These are phyloP conservation scores for Peromyscus attwateri DNA, from an alignment of 2,797 vertebrate genomes.

Conservation along the genomic window DNA sequence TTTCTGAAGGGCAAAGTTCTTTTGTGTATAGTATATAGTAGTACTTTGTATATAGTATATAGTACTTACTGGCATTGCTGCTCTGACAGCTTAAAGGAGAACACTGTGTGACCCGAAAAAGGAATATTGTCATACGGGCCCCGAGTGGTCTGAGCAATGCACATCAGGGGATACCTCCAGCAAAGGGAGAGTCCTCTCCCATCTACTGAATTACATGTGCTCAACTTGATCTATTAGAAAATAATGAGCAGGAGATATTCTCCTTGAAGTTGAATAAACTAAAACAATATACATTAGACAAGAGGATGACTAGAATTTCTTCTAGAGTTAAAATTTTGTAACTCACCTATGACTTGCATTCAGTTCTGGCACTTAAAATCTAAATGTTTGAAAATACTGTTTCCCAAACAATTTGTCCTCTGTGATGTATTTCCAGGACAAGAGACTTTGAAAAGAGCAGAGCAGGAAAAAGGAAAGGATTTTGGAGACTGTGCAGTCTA, in stretches of 20 bases:
- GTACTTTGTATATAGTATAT: not conserved
- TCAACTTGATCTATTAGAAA: not conserved
- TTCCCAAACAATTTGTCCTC: not conserved
- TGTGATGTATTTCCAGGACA: not conserved
- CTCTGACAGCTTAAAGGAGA: not conserved
- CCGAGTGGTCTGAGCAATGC: not conserved
- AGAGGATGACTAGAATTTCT: not conserved
- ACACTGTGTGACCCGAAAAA: not conserved
- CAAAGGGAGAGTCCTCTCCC: not conserved
- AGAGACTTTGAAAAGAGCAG: not conserved
- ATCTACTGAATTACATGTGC: not conserved
- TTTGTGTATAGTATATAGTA: not conserved
- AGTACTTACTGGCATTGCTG: not conserved
- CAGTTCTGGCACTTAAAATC: not conserved
- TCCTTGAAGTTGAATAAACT: not conserved
- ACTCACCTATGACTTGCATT: not conserved
- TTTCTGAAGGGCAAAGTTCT: not conserved
- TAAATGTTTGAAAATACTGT: not conserved
- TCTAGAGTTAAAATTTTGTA: not conserved
- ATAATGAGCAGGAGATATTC: not conserved
- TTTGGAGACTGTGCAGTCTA: not conserved
- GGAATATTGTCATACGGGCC: not conserved
- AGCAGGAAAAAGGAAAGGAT: not conserved
- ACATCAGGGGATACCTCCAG: not conserved
- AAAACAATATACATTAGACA: not conserved